A percentile compares a stretch with the other conserved stretches of the same genome.
Conservation (phyloP, 2,113 vertebrate genomes). For the Apteryx owenii region DNA sequence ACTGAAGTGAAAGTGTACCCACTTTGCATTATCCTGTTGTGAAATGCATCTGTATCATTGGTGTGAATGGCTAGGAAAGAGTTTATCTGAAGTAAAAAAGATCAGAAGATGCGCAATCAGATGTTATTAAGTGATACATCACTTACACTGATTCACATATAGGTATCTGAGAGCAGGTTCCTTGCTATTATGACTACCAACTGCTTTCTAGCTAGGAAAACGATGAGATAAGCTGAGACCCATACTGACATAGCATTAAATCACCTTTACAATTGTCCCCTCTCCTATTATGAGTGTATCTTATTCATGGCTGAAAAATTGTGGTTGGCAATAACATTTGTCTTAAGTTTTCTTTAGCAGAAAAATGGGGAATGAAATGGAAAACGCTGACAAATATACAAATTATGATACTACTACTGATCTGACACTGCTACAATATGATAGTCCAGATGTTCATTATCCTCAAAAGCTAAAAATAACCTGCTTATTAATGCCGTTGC, state of each 20-base stretch:
- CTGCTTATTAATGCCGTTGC: neutral
- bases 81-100: neutral
- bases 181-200: neutral
- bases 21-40: neutral
- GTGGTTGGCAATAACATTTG: neutral
- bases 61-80: neutral
- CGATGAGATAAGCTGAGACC: neutral
- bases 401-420: neutral
- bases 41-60: neutral
- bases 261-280: neutral
- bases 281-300: neutral
- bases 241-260: neutral
- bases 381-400: neutral
- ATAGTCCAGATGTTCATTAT: neutral
- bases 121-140: neutral
- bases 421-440: neutral
- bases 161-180: fast-evolving
- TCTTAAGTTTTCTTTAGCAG: neutral
- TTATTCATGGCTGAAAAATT: neutral
- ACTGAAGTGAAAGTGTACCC: neutral
- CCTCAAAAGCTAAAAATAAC: slow-evolving; percentile 26
- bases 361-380: neutral
- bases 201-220: neutral
- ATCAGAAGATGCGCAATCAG: too few species aligned
- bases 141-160: neutral